Evolutionary conservation across 2,797 vertebrate species (phyloP), one percentile per base, ranked within the genome.

Genomic region (Thaleichthys pacificus): DNA sequence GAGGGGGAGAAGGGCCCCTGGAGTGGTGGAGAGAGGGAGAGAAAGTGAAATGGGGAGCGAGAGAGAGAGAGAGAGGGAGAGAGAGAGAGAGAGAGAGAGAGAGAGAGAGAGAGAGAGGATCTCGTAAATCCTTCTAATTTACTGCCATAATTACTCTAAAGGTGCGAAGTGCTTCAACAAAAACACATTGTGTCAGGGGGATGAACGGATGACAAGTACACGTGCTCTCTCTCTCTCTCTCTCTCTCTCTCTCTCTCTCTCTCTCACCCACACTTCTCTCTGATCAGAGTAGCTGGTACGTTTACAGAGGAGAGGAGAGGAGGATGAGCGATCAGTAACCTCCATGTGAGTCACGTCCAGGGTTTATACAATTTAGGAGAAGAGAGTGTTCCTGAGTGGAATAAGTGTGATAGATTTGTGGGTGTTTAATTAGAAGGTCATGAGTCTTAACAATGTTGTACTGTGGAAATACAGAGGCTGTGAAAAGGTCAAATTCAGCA

Each of bases 121-220:
- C 71, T 61, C 30, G 56, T 71, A 71, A 76, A 76, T 70, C 68
- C 64, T 66, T n/a, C 21, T 61, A 71, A 71, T 70, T 73, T 62
- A 68, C 60, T 58, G 42, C 68, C 22, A 47, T 77, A 71, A 68
- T 69, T 72, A 66, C 73, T 60, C 58, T 32, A 47, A 67, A 71
- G 47, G 70, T 76, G 73, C 64, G 57, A 75, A 72, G 65, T 54
- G 32, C 49, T 22, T 49, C 54, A 49, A 67, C 69, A 47, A 66
- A 38, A 49, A 61, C 21, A 17, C 35, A 35, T 66, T 72, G 69
- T 71, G 17, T 56, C n/a, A 38, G 35, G 49, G 11, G 8, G 61
- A 57, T 62, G 57, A 42, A 72, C 73, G 63, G 49, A 21, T 21
- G 26, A 72, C 51, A 35, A 32, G 14, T 19, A 17, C 51, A 11